These are phyloP conservation scores for Agrochola macilenta DNA, from an alignment of 2,888 invertebrate species.

Conservation along the genomic window DNA sequence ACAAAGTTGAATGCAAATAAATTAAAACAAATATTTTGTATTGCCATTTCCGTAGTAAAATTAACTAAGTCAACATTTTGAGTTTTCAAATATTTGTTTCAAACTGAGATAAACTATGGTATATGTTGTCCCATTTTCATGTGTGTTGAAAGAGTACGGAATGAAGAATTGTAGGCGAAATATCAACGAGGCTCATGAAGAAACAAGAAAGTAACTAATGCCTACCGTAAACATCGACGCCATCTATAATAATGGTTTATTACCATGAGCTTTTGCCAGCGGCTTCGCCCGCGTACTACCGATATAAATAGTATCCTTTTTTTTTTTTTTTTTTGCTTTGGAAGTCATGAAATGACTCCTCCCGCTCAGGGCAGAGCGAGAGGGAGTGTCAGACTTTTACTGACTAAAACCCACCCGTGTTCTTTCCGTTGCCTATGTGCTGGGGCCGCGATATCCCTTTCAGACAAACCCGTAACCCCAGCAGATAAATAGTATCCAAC, in stretches of 20 bases:
- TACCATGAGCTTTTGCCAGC: neutral
- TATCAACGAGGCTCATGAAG: neutral
- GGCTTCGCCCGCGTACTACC: too few species aligned
- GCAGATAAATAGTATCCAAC: too few species aligned
- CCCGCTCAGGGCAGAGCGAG: too few species aligned
- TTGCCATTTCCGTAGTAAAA: neutral
- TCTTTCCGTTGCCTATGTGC: too few species aligned
- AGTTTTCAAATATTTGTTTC: neutral
- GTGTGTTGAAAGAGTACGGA: neutral
- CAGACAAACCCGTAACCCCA: too few species aligned
- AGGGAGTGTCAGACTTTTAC: too few species aligned
- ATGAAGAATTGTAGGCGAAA: neutral
- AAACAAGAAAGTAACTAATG: neutral
- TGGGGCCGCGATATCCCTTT: too few species aligned
- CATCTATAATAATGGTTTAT: neutral
- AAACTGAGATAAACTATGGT: neutral
- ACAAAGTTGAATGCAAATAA: conserved; percentile 13
- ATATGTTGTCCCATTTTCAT: neutral
- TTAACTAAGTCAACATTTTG: neutral
- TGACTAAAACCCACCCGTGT: too few species aligned
- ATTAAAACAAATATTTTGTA: conserved; percentile 31
- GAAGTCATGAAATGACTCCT: too few species aligned
- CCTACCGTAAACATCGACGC: neutral
- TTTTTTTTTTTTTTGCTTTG: too few species aligned
- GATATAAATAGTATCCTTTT: neutral